These are phyloP conservation scores for Nanorana parkeri DNA, from an alignment of 2,113 vertebrate genomes.

Conservation along the genomic window DNA sequence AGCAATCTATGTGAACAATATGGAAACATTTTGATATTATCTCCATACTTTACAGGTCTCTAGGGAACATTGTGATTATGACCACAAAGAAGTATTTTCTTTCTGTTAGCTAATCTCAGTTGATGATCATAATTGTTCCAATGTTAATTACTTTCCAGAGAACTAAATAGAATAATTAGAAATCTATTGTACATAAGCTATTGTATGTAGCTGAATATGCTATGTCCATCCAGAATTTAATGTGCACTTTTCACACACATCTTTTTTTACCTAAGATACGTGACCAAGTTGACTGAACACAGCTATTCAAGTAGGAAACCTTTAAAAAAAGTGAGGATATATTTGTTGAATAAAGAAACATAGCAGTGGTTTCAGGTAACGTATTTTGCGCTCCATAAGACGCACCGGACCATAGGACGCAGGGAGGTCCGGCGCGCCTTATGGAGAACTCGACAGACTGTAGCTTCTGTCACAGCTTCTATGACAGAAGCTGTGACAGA, in stretches of 20 bases:
- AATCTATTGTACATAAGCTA: neutral
- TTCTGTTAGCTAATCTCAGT: conserved; percentile 8
- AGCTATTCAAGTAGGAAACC: no score
- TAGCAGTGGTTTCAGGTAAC: no score
- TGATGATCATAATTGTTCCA: conserved; percentile 30
- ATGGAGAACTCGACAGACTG: no score
- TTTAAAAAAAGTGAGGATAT: no score
- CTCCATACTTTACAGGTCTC: neutral
- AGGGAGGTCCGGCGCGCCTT: no score
- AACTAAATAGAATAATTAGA: neutral
- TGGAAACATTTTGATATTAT: conserved; percentile 13
- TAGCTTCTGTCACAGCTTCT: no score
- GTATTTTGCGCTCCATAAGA: no score
- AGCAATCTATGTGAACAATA: neutral
- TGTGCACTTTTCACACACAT: neutral
- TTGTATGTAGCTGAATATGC: neutral
- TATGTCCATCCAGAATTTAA: neutral
- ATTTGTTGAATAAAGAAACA: no score
- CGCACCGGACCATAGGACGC: no score
- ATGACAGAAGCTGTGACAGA: no score
- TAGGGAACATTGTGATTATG: conserved; percentile 1
- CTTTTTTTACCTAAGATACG: neutral
- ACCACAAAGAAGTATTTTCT: conserved; percentile 6
- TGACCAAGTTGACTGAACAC: no score
- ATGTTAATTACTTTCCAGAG: neutral